Conservation (phyloP, 2,113 vertebrate species). For the Crypturellus undulatus region DNA sequence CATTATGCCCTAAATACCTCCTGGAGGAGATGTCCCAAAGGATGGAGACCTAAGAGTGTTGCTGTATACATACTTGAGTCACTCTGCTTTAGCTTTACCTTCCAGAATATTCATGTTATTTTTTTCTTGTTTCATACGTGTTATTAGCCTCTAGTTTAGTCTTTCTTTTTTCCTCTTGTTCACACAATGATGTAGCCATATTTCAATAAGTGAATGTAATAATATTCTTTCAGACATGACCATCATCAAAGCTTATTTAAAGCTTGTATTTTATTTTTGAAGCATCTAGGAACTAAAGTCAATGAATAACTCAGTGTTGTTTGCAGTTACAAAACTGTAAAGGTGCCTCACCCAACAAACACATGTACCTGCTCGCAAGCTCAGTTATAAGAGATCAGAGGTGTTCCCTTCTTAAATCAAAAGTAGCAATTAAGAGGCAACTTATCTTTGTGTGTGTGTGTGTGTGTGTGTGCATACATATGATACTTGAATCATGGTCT, state of each 20-base stretch:
- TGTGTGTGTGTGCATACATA: too few relatives aligned
- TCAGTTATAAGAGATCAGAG: not conserved
- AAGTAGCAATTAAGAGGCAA: not conserved
- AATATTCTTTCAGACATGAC: not conserved
- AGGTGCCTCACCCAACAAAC: not conserved
- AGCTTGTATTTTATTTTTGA: not conserved
- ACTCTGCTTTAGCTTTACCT: not conserved
- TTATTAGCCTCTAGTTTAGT: not conserved
- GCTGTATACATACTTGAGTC: not conserved
- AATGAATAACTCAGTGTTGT: not conserved
- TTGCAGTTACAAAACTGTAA: not conserved
- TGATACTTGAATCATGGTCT: not conserved
- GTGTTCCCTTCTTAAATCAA: not conserved
- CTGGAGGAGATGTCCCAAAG: not conserved
- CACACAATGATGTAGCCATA: not conserved
- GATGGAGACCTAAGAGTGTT: not conserved
- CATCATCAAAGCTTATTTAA: not conserved
- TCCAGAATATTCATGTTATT: not conserved
- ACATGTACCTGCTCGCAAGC: accelerated
- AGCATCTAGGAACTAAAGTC: not conserved
- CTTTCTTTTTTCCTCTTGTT: not conserved
- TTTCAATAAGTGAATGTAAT: not conserved
- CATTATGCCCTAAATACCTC: not conserved
- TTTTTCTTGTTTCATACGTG: not conserved
- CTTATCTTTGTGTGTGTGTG: not conserved